Percentiles rank a stretch among this genome's conserved stretches.
These are phyloP conservation scores for Dermatemys mawii DNA, from an alignment of 2,113 vertebrate genomes.

Conservation along the genomic window DNA sequence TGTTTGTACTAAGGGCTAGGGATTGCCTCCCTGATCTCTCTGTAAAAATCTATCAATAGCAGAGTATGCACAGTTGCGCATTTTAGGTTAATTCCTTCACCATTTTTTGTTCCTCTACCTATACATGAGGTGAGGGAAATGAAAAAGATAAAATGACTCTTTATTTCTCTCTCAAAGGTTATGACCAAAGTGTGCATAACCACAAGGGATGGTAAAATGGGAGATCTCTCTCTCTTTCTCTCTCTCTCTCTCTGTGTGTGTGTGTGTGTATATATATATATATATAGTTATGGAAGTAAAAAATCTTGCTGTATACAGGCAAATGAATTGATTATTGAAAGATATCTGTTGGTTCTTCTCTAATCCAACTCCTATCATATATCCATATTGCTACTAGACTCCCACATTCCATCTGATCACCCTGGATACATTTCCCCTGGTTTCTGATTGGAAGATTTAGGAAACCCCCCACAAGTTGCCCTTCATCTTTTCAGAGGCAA, in stretches of 20 bases:
- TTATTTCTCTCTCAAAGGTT: background rate
- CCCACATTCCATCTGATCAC: background rate
- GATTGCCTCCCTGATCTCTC: background rate
- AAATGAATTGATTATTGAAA: background rate
- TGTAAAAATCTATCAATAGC: background rate
- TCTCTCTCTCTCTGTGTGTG: too few species aligned
- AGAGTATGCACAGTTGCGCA: background rate
- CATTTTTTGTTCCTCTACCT: background rate
- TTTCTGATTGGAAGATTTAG: background rate
- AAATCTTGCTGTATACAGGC: accelerated
- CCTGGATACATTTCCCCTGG: background rate
- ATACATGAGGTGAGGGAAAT: background rate
- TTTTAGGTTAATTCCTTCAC: background rate
- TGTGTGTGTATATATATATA: background rate
- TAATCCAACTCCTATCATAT: background rate
- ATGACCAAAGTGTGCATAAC: background rate
- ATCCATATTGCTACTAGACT: background rate
- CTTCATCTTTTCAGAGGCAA: background rate
- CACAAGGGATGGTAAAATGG: background rate
- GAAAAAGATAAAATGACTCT: background rate
- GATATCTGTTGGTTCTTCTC: background rate
- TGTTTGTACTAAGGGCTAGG: background rate
- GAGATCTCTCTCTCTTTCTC: too few species aligned
- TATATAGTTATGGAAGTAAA: background rate
- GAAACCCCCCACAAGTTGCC: background rate